Conservation (phyloP, 2,888 invertebrate genomes). For the Bombyx huttoni region DNA sequence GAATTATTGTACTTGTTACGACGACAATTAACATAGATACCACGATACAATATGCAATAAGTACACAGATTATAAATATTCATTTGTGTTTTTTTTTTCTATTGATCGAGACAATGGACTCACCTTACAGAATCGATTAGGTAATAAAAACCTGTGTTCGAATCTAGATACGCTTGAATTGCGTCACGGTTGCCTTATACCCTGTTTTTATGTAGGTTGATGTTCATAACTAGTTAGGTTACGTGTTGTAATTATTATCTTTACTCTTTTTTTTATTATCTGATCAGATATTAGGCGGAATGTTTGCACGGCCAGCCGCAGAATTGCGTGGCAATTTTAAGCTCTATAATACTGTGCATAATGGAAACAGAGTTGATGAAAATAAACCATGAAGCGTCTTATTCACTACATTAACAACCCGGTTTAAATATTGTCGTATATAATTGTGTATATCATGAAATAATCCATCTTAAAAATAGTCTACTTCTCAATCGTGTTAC, state of each 20-base stretch:
- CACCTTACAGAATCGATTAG: conserved; percentile 19
- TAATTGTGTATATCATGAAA: too few species aligned
- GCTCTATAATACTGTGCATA: too few species aligned
- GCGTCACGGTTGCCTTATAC: conserved; percentile 33
- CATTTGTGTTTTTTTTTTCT: conserved; percentile 3
- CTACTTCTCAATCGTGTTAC: too few species aligned
- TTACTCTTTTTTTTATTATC: background rate
- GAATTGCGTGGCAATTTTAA: too few species aligned
- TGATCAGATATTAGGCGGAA: too few species aligned
- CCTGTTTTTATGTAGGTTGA: conserved; percentile 33
- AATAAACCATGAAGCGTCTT: too few species aligned
- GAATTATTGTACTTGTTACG: background rate
- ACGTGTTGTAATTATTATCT: conserved; percentile 12
- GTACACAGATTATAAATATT: background rate
- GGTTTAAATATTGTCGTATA: too few species aligned
- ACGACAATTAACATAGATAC: background rate
- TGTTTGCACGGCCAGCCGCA: too few species aligned
- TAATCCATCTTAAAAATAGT: too few species aligned
- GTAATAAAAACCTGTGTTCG: conserved; percentile 39
- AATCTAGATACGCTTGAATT: conserved; percentile 38
- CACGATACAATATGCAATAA: conserved; percentile 11
- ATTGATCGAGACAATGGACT: background rate
- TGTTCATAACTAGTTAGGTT: conserved; percentile 15
- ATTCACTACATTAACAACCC: too few species aligned
- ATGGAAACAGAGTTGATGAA: too few species aligned